Base-by-base conservation (phyloP, 1,140 invertebrate genomes). In the Lepidurus packardi region DNA sequence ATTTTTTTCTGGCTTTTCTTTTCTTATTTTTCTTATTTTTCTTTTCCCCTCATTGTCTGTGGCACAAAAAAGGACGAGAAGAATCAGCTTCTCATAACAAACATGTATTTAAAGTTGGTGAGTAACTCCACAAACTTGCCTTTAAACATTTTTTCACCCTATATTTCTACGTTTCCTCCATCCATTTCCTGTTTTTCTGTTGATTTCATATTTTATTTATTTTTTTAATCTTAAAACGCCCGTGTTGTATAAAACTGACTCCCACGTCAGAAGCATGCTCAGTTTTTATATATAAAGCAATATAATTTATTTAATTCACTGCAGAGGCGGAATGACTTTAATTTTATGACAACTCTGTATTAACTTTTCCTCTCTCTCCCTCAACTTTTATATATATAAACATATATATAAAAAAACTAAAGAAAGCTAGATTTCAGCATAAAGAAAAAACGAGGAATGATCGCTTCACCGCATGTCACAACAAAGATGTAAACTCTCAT, bases 101-200 rank as follows among this genome's bases (percentile, higher is more conserved):
- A 94, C 88, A 93, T 94, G 88, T 95, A 93, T 93, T 89, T 95
- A 83, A 94, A 93, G 89, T 88, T 94, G 89, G 93, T 94, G 88
- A 92, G 91, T 90, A 13, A 47, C 25, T 25, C 47, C 47, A 44
- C 53, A 73, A 41, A 65, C 8, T 78, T 74, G 42, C 43, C 77
- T 73, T 43, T 65, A n/a, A 65, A 16, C 16, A 65, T 11, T 7
- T 16, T 65, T 65, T 16, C 13, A 7, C 53, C 53, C 16, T 16
- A 13, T 16, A 65, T 65, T 65, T 21, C 21, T 65, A 65, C 16
- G 21, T 16, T 65, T 65, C 53, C 21, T 43, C n/a, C 8, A 1
- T 24, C 43, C 24, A n/a, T 44, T 43, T 45, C 42, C 43, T 11
- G 47, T 43, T 25, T 43, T 11, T 7, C 42, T 41, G 11, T 76